A percentile compares a stretch with the other conserved stretches of the same genome.
phyloP scores from a whole-genome alignment of 1,140 invertebrate genomes.

The Trinorchestia longiramus region DNA sequence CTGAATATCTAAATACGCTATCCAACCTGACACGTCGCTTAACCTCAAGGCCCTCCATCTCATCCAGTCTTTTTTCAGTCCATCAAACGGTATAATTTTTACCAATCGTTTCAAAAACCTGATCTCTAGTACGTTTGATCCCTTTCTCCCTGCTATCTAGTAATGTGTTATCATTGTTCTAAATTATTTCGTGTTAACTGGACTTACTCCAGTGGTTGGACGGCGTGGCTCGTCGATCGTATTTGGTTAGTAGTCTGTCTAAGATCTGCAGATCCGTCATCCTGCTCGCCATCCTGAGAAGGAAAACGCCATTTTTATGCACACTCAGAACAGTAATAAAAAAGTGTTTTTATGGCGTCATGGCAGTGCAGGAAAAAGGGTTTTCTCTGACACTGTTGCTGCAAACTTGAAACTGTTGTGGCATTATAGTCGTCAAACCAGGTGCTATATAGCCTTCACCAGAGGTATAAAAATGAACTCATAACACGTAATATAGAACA shows the following conservation, averaged over 20 bases:
- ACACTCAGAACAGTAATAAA: background rate
- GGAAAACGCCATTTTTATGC: background rate
- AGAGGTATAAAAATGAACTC: background rate
- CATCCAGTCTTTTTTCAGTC: background rate
- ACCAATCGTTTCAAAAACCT: background rate
- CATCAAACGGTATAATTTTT: background rate
- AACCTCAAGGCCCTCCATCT: background rate
- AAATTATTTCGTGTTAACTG: background rate
- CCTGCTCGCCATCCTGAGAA: slow-evolving; percentile 5
- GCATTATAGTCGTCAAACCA: background rate
- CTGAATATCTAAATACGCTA: background rate
- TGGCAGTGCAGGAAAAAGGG: too few relatives aligned
- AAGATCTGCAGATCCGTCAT: slow-evolving; percentile 50
- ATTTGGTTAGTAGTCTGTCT: slow-evolving; percentile 38
- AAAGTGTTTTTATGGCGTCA: background rate
- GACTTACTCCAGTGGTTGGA: slow-evolving; percentile 50
- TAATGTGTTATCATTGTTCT: background rate
- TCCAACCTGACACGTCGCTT: background rate
- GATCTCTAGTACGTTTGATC: background rate
- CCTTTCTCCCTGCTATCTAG: too few relatives aligned
- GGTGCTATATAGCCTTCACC: background rate
- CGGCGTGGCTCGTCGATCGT: slow-evolving; percentile 44
- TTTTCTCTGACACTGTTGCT: background rate
- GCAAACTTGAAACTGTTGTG: background rate
- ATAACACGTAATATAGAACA: background rate